Evolutionary conservation across 2,113 vertebrate genomes (phyloP).

Genomic region (Ginglymostoma cirratum): DNA sequence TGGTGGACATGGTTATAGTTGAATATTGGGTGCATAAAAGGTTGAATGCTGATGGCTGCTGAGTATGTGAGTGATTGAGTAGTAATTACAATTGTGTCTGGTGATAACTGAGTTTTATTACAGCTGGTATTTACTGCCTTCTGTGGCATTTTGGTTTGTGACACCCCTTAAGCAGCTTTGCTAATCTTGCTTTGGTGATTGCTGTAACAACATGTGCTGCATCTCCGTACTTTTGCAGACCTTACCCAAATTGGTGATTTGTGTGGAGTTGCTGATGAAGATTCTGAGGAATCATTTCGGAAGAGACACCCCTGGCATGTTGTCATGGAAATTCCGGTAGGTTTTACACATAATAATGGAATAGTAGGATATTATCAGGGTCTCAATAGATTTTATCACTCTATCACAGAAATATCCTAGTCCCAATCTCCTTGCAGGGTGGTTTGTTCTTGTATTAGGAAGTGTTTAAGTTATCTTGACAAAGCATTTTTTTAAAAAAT

Average conservation of each 20-base stretch:
- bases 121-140: background rate
- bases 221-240: background rate
- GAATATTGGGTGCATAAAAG: background rate
- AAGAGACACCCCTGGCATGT: background rate
- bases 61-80: background rate
- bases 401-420: too few species aligned
- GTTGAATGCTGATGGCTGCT: background rate
- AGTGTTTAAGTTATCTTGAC: too few species aligned
- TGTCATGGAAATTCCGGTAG: background rate
- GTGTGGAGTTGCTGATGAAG: background rate
- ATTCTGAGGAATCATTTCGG: rapidly evolving
- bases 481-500: too few species aligned
- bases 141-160: background rate
- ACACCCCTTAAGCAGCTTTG: background rate
- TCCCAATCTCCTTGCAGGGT: too few species aligned
- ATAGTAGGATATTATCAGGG: background rate
- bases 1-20: too few species aligned
- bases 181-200: background rate
- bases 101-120: too few species aligned
- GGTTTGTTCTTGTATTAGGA: too few species aligned
- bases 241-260: background rate
- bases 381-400: background rate
- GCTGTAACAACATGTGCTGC: background rate
- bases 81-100: too few species aligned
- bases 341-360: background rate